A percentile compares a stretch with the other conserved stretches of the same genome.
Evolutionary conservation across 92 coral and sea anemone species (phyloP).

Genomic region (Epizoanthus rinbou): DNA sequence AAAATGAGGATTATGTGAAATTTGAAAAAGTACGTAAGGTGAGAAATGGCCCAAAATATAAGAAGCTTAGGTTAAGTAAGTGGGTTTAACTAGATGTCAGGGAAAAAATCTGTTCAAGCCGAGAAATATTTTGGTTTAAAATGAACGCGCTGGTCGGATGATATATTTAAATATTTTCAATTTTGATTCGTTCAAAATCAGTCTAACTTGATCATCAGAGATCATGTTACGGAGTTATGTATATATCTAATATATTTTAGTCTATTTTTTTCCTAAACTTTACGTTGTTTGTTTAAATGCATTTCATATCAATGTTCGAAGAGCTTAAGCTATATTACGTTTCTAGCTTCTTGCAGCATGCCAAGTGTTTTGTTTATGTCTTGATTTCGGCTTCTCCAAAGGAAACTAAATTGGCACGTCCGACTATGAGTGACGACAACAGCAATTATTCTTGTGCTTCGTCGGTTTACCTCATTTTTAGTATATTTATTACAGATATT

Average conservation of each 20-base stretch:
- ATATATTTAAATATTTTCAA: not conserved
- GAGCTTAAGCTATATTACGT: constrained; percentile 10
- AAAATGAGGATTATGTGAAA: not conserved
- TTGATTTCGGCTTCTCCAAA: constrained; percentile 35
- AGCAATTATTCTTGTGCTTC: constrained; percentile 3
- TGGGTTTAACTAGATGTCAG: not conserved
- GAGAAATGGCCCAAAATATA: not conserved
- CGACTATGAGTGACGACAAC: constrained; percentile 30
- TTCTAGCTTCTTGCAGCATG: constrained; percentile 17
- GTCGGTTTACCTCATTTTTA: constrained; percentile 31
- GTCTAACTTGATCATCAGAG: not conserved
- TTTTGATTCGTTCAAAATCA: not conserved
- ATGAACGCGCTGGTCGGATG: not conserved
- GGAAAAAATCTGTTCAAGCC: not conserved
- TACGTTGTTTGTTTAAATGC: constrained; percentile 6
- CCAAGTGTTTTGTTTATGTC: constrained; percentile 32
- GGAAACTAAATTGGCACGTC: constrained; percentile 22
- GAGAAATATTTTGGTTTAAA: constrained; percentile 8
- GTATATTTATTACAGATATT: constrained; percentile 44
- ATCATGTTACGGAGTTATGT: not conserved
- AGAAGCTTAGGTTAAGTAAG: constrained; percentile 14
- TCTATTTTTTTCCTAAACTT: constrained; percentile 6
- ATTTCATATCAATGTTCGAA: constrained; percentile 15
- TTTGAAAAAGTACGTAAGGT: not conserved
- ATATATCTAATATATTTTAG: not conserved